phyloP scores from a whole-genome alignment of 2,113 vertebrate species.

The Gambusia holbrooki region DNA sequence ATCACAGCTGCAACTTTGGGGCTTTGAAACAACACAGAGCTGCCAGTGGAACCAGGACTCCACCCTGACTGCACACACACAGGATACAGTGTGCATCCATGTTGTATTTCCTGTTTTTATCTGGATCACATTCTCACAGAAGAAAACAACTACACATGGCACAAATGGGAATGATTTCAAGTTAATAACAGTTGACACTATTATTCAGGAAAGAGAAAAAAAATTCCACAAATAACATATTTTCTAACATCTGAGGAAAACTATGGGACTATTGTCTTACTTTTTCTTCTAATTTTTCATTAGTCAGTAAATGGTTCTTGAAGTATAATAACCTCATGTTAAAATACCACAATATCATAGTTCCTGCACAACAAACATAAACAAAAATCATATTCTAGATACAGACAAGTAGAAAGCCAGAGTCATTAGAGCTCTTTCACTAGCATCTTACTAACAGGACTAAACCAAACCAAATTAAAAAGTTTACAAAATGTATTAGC shows the following conservation, averaged over 20 bases:
- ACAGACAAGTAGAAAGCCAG: no score
- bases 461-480: no score
- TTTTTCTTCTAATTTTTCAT: neutral
- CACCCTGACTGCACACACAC: slow-evolving; percentile 49
- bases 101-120: slow-evolving; percentile 14
- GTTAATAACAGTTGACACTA: neutral
- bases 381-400: no score
- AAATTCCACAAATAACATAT: neutral
- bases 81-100: slow-evolving; percentile 6
- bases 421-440: no score
- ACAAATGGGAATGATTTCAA: neutral
- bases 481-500: no score
- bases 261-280: no score
- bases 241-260: neutral
- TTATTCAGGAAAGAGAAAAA: neutral
- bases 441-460: no score
- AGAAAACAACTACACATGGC: no score
- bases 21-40: slow-evolving; percentile 49
- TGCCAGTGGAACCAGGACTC: slow-evolving; percentile 53
- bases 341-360: neutral
- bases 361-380: neutral
- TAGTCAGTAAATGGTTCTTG: neutral
- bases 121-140: neutral
- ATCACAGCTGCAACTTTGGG: slow-evolving; percentile 34
- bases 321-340: neutral